Evolutionary conservation across 1,140 invertebrate genomes (phyloP), one percentile per base, ranked within the genome.

Genomic region (Cydia strobilella): DNA sequence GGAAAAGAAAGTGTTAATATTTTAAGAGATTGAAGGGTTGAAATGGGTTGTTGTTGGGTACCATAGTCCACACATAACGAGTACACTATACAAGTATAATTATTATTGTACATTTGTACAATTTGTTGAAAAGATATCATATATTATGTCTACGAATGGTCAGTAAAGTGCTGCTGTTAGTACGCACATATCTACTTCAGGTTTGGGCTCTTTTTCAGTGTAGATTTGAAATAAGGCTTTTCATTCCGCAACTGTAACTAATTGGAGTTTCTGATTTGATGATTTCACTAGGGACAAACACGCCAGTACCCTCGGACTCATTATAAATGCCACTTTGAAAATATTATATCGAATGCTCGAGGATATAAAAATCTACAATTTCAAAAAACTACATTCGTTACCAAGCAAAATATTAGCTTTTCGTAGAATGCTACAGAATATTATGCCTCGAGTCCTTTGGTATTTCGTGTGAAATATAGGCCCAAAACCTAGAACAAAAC

Each of bases 1-100:
- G 18, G 54, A 59, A 59, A 59, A n/a, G 20, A 12, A 10, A 59
- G 20, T n/a, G 54, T 59, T 59, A 59, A 59, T 59, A 51, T 59
- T 23, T 59, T 23, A 54, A 18, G 6, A 54, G 6, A 5, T 7
- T 45, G 48, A 3, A 51, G 2, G 51, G 3, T 18, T 54, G n/a
- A 18, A n/a, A 18, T 54, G 15, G 51, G 15, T 51, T 31, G 31
- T 5, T 4, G 5, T 31, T 31, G 5, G 31, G 31, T 2, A 31
- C 25, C 3, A 25, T 25, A 25, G 25, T 31, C 2, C 31, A 31
- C 0, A 31, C 31, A 3, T 31, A n/a, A n/a, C n/a, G n/a, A n/a
- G n/a, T n/a, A n/a, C n/a, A n/a, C n/a, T n/a, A n/a, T n/a, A n/a
- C n/a, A n/a, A n/a, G n/a, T n/a, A n/a, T n/a, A n/a, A n/a, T n/a